Evolutionary conservation across 2,113 vertebrate genomes (phyloP), one percentile per base, ranked within the genome.

Genomic region (Orycteropus afer): DNA sequence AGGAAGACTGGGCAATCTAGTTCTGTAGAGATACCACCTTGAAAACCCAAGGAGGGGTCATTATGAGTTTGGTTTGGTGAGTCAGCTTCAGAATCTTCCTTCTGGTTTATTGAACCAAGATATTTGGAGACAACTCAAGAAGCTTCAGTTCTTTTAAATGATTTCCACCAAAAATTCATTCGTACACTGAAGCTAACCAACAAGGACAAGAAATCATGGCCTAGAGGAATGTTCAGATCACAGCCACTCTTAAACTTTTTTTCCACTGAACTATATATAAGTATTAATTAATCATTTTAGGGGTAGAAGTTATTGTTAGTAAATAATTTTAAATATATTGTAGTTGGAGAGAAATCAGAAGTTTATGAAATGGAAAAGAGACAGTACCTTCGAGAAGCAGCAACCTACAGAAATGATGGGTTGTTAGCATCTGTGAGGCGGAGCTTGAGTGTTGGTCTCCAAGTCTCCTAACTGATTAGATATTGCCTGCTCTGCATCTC

Each of bases 401-500:
- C 65, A 9, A 65, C n/a, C 83, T 74, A 23, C 29, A 65, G 51
- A 55, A 61, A 92, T 76, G 51, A 63, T 32, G 61, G 10, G 6
- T 47, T 17, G 11, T 87, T 53, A 67, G n/a, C 47, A 59, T 84
- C 63, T 77, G 51, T 37, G 59, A 89, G 40, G 34, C 45, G 53
- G 77, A 85, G 25, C 65, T 53, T 61, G 20, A 69, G 37, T 76
- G 37, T 37, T 93, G 49, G 65, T 47, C 37, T 89, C 47, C 32
- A 40, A 88, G 51, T 67, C 14, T 86, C 82, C 6, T 15, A 61
- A 89, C 37, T 86, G 29, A 82, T 86, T 83, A 27, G 32, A 18
- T 80, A 82, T 90, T 76, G 9, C 73, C 69, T 94, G 29, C 23
- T 59, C 20, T 90, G 45, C 47, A 91, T 95, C 94, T 82, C 40